These are phyloP conservation scores for Tetragnatha montana DNA, from an alignment of 2,888 invertebrate genomes.

Conservation along the genomic window DNA sequence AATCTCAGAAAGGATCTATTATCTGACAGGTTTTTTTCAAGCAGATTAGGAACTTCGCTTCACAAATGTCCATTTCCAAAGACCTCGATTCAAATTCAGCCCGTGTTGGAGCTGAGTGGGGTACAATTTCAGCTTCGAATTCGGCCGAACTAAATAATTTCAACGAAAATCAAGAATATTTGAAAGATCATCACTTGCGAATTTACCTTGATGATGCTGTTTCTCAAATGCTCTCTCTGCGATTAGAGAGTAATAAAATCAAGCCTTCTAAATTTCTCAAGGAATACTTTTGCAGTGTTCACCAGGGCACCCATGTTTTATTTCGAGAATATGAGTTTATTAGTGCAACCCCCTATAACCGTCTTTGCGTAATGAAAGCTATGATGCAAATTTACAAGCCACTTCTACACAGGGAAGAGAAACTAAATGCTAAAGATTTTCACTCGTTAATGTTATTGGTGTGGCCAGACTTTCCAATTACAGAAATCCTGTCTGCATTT, in stretches of 20 bases:
- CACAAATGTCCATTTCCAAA: background rate
- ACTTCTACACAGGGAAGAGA: constrained; percentile 56
- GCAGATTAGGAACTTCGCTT: too few relatives aligned
- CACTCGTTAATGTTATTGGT: constrained; percentile 62
- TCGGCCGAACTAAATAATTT: background rate
- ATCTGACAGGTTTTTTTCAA: too few relatives aligned
- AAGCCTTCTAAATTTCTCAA: constrained; percentile 66
- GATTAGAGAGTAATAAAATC: constrained; percentile 59
- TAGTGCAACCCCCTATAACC: constrained; percentile 67
- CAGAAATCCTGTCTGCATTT: constrained; percentile 28
- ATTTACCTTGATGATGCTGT: constrained; percentile 69
- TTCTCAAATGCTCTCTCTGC: constrained; percentile 53
- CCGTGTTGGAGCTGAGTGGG: background rate
- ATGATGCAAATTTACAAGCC: constrained; percentile 65
- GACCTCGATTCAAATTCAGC: background rate
- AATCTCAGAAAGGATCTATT: too few relatives aligned
- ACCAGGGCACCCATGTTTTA: constrained; percentile 69
- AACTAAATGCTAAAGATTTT: constrained; percentile 59
- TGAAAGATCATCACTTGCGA: constrained; percentile 60
- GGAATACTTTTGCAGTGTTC: constrained; percentile 70
- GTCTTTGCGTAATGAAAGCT: constrained; percentile 65
- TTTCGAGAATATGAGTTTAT: constrained; percentile 69
- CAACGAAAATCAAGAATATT: constrained; percentile 37
- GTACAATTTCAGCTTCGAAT: background rate
- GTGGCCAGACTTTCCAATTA: constrained; percentile 63